Base-by-base conservation (phyloP, 2,113 vertebrate genomes). In the Rhinogobius similis region DNA sequence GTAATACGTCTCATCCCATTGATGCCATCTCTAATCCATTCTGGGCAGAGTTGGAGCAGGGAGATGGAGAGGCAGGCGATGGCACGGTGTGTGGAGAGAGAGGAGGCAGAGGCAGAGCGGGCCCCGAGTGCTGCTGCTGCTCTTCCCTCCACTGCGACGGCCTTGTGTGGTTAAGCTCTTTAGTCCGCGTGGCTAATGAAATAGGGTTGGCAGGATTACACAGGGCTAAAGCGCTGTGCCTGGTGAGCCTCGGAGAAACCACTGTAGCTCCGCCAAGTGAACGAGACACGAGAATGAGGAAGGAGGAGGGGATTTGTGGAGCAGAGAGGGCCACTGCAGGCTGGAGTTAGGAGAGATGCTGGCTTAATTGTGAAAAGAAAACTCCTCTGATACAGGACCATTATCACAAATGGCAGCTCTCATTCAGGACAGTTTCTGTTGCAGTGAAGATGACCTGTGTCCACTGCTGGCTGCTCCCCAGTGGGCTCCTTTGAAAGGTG, bases 1-100 rank as follows among this genome's bases (percentile, higher is more conserved):
- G 93, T 91, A 93, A 93, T 90, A 92, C 87, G 78, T 92, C 89
- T 89, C 89, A 90, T 91, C 89, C 88, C 78, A 88, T 88, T 92
- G 90, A 92, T 91, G 90, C 84, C 88, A 91, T 87, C 89, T 87
- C 88, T 93, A 93, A 93, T 94, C 92, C 92, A 93, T 90, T 89
- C 88, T 82, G 81, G 88, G 87, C 91, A 82, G 73, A 76, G 90
- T 82, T 82, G 85, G 78, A 75, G 88, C 82, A 87, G 75, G 77
- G 84, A 83, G 83, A 83, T 76, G 70, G 61, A 75, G 86, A 76
- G 72, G 71, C 64, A 79, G 68, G 65, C 67, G 75, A 82, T 78
- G 75, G 78, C 72, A 79, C 48, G 72, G 71, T 58, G 12, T 1
- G 39, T 21, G 50, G 73, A 77, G 72, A 81, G 74, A 82, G 79